These are phyloP conservation scores for Tridacna crocea DNA, from an alignment of 2,888 invertebrate genomes.

Conservation along the genomic window DNA sequence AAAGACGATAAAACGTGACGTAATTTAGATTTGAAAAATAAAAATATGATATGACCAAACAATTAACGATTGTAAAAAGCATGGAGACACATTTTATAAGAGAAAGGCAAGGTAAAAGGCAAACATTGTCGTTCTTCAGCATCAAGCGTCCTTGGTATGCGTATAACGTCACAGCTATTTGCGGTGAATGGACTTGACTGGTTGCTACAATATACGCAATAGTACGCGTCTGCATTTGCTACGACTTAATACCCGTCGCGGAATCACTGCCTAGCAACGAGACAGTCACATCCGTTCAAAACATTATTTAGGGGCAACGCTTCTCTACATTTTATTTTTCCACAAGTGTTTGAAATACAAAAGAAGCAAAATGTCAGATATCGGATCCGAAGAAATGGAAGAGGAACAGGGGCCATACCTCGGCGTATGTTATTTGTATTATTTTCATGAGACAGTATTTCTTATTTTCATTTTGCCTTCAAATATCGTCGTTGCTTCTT, in stretches of 20 bases:
- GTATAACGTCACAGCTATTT: slow-evolving; percentile 57
- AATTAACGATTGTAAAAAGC: no score
- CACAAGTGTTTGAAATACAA: background rate
- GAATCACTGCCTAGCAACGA: slow-evolving; percentile 46
- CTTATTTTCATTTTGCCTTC: no score
- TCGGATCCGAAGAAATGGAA: slow-evolving; percentile 82
- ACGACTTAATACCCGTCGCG: background rate
- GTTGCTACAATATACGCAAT: background rate
- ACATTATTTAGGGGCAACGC: slow-evolving; percentile 13
- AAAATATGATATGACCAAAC: no score
- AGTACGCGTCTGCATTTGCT: background rate
- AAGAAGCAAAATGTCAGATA: slow-evolving; percentile 77
- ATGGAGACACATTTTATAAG: no score
- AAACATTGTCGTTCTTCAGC: no score
- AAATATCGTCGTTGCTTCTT: no score
- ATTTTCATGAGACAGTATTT: background rate
- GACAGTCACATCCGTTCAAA: slow-evolving; percentile 52
- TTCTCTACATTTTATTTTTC: slow-evolving; percentile 4
- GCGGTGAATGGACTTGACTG: slow-evolving; percentile 35
- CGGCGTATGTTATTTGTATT: slow-evolving; percentile 76
- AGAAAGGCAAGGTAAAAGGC: no score
- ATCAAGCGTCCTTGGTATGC: slow-evolving; percentile 64
- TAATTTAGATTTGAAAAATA: no score
- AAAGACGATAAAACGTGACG: no score
- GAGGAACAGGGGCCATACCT: slow-evolving; percentile 82